Conservation (phyloP, 2,113 vertebrate genomes). For the Hemichromis elongatus region DNA sequence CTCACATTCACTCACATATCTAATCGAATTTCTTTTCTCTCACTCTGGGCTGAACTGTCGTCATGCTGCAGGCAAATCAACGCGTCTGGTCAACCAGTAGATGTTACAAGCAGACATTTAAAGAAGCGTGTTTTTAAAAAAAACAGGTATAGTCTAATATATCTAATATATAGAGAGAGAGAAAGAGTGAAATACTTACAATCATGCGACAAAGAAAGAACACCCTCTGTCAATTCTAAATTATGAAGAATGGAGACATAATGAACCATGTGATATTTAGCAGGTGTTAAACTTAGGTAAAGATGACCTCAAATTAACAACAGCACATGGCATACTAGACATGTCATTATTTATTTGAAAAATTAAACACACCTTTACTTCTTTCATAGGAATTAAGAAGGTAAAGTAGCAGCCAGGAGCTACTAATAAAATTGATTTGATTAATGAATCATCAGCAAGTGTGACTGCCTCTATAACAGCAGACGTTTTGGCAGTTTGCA, state of each 20-base stretch:
- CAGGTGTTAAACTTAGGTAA: background rate
- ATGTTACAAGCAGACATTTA: background rate
- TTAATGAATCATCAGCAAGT: background rate
- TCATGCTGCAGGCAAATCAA: background rate
- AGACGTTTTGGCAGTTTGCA: background rate
- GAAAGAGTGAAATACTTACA: background rate
- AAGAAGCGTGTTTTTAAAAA: background rate
- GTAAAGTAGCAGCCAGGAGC: background rate
- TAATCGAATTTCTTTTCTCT: background rate
- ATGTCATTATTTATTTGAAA: background rate
- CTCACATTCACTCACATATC: too few relatives aligned
- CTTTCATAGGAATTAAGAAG: background rate
- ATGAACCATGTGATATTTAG: background rate
- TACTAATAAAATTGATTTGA: background rate
- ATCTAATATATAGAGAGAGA: accelerated
- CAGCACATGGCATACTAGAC: background rate
- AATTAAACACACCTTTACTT: background rate
- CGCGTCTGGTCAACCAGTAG: background rate
- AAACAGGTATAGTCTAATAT: background rate
- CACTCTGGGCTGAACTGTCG: background rate
- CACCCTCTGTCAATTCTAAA: background rate
- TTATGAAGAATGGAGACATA: background rate
- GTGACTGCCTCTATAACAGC: background rate
- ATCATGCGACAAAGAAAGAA: background rate
- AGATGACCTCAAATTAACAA: background rate